These are phyloP conservation scores for Leuciscus idus DNA, from an alignment of 2,113 vertebrate species.

Conservation along the genomic window DNA sequence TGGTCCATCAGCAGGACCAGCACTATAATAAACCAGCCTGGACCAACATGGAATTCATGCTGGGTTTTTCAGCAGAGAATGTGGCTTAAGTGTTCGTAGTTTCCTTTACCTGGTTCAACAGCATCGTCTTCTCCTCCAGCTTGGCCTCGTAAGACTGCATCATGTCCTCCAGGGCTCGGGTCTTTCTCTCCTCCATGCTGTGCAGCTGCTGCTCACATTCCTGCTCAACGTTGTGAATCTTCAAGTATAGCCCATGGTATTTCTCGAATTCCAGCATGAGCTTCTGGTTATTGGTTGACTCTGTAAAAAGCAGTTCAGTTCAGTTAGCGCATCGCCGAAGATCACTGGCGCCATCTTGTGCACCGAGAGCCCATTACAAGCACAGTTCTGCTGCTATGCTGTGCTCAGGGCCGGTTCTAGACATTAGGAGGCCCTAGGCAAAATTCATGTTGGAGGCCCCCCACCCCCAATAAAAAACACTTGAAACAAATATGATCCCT, in stretches of 20 bases:
- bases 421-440: too few species aligned
- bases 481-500: too few species aligned
- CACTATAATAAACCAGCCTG: too few species aligned
- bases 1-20: too few species aligned
- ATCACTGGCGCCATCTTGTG: too few species aligned
- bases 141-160: slow-evolving; percentile 80
- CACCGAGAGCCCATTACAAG: too few species aligned
- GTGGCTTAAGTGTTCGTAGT: not conserved
- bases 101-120: slow-evolving; percentile 80
- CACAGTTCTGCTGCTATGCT: too few species aligned
- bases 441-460: too few species aligned
- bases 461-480: too few species aligned
- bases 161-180: slow-evolving; percentile 77
- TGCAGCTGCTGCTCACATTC: slow-evolving; percentile 81
- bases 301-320: slow-evolving; percentile 66
- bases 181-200: slow-evolving; percentile 77
- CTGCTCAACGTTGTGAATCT: slow-evolving; percentile 83
- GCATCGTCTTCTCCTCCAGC: slow-evolving; percentile 79
- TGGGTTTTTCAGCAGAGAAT: too few species aligned
- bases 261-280: slow-evolving; percentile 86
- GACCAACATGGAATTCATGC: too few species aligned
- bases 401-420: too few species aligned
- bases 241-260: slow-evolving; percentile 83
- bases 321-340: not conserved
- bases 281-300: slow-evolving; percentile 85